Evolutionary conservation across 2,113 vertebrate genomes (phyloP).

Genomic region (Fregetta grallaria): DNA sequence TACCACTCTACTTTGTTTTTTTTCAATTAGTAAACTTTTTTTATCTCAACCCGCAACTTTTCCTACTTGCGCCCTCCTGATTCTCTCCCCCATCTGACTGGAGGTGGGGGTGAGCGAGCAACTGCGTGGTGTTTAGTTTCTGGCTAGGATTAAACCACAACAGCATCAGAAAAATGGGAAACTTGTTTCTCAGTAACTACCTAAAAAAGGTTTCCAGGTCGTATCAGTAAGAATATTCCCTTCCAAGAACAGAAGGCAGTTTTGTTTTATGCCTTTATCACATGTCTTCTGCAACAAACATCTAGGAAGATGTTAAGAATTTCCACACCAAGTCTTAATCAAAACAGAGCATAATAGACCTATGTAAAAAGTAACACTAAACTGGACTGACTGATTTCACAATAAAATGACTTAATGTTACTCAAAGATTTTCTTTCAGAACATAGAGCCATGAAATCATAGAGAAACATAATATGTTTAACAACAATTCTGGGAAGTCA

Average conservation of each 20-base stretch:
- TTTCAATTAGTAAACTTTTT: no score
- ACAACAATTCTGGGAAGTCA: background rate
- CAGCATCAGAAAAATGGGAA: background rate
- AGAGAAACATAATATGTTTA: background rate
- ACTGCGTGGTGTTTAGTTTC: no score
- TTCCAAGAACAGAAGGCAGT: background rate
- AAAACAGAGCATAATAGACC: background rate
- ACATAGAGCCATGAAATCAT: no score
- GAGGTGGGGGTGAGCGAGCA: no score
- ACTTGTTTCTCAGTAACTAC: background rate
- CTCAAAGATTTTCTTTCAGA: background rate
- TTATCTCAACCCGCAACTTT: no score
- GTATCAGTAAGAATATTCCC: background rate
- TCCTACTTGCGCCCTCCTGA: no score
- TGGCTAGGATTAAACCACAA: no score
- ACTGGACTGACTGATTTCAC: background rate
- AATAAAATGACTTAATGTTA: background rate
- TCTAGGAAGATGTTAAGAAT: background rate
- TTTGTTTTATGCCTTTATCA: background rate
- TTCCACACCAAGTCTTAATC: background rate
- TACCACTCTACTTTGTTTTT: no score
- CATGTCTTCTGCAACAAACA: background rate
- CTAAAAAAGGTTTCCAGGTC: background rate
- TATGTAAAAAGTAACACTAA: background rate
- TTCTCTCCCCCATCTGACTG: no score